Percentiles rank a stretch among this genome's conserved stretches.
Conservation (phyloP, 35 echinoderm and acorn worm species). For the Apostichopus californicus region DNA sequence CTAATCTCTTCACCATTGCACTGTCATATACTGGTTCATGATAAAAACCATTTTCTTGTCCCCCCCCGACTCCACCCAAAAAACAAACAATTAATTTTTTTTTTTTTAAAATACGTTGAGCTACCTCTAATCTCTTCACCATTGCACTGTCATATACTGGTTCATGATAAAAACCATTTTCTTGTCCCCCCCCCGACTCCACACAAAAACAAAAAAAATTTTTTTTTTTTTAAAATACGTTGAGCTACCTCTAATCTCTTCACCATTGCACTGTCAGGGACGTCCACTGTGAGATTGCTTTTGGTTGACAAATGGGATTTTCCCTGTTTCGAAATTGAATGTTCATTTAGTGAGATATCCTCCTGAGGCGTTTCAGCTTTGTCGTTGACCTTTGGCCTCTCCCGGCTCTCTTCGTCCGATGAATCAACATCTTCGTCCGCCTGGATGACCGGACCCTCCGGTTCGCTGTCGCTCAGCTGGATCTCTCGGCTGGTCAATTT, state of each 20-base stretch:
- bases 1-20: background rate
- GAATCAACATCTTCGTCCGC: slow-evolving; percentile 51
- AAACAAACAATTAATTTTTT: too few species aligned
- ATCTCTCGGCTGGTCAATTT: slow-evolving; percentile 64
- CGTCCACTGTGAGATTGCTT: background rate
- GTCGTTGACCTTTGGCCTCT: background rate
- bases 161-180: too few species aligned
- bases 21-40: too few species aligned
- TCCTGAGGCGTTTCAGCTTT: background rate
- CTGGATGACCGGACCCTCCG: slow-evolving; percentile 23
- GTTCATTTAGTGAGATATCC: background rate
- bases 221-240: too few species aligned
- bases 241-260: background rate
- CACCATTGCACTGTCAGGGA: background rate
- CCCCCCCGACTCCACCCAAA: too few species aligned
- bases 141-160: too few species aligned
- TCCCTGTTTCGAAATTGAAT: background rate
- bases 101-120: too few species aligned
- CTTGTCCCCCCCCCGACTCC: too few species aligned
- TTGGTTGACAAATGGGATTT: background rate
- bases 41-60: too few species aligned
- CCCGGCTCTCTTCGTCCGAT: background rate
- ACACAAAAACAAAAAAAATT: too few species aligned
- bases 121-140: too few species aligned
- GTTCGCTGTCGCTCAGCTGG: slow-evolving; percentile 70